Conservation (phyloP, 2,113 vertebrate species). For the Trematomus loennbergii region DNA sequence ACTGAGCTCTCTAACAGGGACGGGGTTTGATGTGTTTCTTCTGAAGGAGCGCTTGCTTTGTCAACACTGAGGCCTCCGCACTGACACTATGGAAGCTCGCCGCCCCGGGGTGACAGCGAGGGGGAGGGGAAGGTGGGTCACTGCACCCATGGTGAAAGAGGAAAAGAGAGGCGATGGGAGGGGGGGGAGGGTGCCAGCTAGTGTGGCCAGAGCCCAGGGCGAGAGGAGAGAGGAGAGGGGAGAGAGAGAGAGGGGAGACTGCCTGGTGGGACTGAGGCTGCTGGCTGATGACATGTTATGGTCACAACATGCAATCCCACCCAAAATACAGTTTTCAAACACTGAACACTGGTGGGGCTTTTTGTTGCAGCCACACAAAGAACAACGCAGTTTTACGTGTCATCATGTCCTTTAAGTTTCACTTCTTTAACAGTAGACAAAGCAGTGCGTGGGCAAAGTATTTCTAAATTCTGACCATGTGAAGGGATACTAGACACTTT, state of each 20-base stretch:
- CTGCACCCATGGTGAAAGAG: constrained; percentile 62
- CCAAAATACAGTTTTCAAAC: constrained; percentile 73
- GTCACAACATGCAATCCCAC: constrained; percentile 83
- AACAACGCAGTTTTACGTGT: constrained; percentile 49
- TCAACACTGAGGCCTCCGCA: constrained; percentile 78
- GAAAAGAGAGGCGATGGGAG: constrained; percentile 54
- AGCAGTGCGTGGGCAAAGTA: constrained; percentile 31
- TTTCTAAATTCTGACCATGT: constrained; percentile 28
- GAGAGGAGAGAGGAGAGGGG: constrained; percentile 61
- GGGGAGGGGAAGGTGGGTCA: constrained; percentile 64
- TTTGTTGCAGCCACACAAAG: constrained; percentile 52
- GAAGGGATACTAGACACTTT: constrained; percentile 11
- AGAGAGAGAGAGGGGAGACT: constrained; percentile 69
- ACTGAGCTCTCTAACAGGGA: constrained; percentile 65
- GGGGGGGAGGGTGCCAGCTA: constrained; percentile 70
- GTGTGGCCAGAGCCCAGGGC: constrained; percentile 78
- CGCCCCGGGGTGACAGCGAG: constrained; percentile 65
- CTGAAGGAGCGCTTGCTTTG: constrained; percentile 83
- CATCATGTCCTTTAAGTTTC: constrained; percentile 56
- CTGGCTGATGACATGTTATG: constrained; percentile 86
- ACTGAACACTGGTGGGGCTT: constrained; percentile 37
- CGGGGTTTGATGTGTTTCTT: constrained; percentile 81
- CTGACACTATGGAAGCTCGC: constrained; percentile 76
- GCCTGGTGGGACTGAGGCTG: constrained; percentile 78
- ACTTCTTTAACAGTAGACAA: constrained; percentile 54